Conservation (phyloP, 2,888 invertebrate species). For the Drosophila anomelani region DNA sequence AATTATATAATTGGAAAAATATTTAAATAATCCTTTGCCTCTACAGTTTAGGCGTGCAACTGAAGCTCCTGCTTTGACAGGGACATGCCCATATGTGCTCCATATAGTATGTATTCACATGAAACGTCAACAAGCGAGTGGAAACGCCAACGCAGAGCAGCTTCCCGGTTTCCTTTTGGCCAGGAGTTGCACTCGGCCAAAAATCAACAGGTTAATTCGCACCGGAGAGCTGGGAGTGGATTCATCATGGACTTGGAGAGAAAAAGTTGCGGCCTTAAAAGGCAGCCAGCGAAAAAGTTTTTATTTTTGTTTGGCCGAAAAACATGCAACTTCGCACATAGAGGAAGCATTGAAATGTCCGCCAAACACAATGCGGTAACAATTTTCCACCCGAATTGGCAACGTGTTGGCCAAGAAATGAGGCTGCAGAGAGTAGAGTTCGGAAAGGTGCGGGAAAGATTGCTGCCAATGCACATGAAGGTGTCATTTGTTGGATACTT, state of each 20-base stretch:
- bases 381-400: slow-evolving; percentile 64
- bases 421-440: slow-evolving; percentile 23
- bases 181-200: slow-evolving; percentile 36
- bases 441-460: slow-evolving; percentile 17
- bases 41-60: slow-evolving; percentile 3
- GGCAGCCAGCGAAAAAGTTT: slow-evolving; percentile 60
- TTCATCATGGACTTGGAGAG: slow-evolving; percentile 31
- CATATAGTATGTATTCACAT: slow-evolving; percentile 17
- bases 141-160: slow-evolving; percentile 45
- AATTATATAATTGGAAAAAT: background rate
- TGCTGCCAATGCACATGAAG: slow-evolving; percentile 70
- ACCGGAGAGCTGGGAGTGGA: slow-evolving; percentile 42
- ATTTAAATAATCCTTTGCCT: background rate
- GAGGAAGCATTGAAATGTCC: slow-evolving; percentile 76
- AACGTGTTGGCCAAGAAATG: slow-evolving; percentile 69
- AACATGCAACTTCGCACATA: slow-evolving; percentile 75
- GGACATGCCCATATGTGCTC: slow-evolving; percentile 46
- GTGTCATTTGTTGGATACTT: slow-evolving; percentile 82
- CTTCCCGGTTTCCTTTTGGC: slow-evolving; percentile 29
- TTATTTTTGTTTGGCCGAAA: slow-evolving; percentile 33
- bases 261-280: slow-evolving; percentile 77
- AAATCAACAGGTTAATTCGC: slow-evolving; percentile 82
- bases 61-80: slow-evolving; percentile 40
- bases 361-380: slow-evolving; percentile 63
- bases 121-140: slow-evolving; percentile 24